Evolutionary conservation across 2,797 vertebrate genomes (phyloP), one percentile per base, ranked within the genome.

Genomic region (Enteromius treurensis): DNA sequence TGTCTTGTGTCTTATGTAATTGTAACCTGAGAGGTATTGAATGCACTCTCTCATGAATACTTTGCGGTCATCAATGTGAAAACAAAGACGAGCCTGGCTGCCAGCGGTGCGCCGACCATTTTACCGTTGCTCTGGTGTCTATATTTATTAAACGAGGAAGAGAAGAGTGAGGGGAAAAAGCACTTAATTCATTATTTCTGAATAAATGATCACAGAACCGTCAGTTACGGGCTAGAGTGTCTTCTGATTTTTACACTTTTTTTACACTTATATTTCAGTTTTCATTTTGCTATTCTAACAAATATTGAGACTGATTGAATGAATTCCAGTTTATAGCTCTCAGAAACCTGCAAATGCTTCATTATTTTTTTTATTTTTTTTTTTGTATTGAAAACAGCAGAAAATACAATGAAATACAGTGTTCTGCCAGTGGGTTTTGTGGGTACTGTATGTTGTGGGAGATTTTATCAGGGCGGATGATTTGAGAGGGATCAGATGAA

Each of bases 1-100:
- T 91, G 87, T 91, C 90, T 91, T 90, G 87, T 90, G 86, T 86
- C 90, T 90, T 89, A 89, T 89, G 88, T 87, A 83, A 88, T 91
- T 91, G 84, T 88, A 86, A 86, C 80, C 84, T 87, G 89, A 84
- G 80, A 87, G 67, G 86, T 86, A 88, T 91, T 87, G 90, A 93
- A 92, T 89, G 83, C 86, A 84, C 87, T 90, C 87, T 86, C 68
- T 81, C 86, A 82, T 84, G 73, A 53, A 65, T 89, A 88, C 83
- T 82, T 86, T 91, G 80, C 15, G 81, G 85, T 82, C 51, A 82
- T 88, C 83, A 84, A 86, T 77, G 86, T 86, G 65, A 81, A 70
- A 88, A 85, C 87, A 89, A 87, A 86, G 80, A 88, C 23, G 75
- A 14, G 74, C 73, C 80, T 55, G 76, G 55, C 84, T 83, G 60